A percentile compares a stretch with the other conserved stretches of the same genome.
phyloP scores from a whole-genome alignment of 2,797 vertebrate genomes.

The Kryptolebias ocellatus region DNA sequence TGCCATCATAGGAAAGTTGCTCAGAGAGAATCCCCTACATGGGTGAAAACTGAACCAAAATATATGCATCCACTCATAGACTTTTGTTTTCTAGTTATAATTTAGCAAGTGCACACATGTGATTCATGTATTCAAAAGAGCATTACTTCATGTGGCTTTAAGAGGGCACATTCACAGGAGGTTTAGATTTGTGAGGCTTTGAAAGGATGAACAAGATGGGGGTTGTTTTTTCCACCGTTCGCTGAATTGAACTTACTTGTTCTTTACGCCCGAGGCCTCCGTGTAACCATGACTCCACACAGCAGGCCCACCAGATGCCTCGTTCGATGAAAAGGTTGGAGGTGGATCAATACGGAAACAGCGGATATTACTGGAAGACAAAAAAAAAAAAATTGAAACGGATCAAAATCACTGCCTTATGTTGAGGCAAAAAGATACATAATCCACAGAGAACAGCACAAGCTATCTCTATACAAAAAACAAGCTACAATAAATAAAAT shows the following conservation, averaged over 20 bases:
- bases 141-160: conserved; percentile 10
- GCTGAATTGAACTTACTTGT: conserved; percentile 87
- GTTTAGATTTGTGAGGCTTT: conserved; percentile 36
- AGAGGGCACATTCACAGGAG: conserved; percentile 24
- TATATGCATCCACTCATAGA: not conserved
- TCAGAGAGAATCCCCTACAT: not conserved
- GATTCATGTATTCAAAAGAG: conserved; percentile 31
- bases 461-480: not conserved
- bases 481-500: not conserved
- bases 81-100: not conserved
- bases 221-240: conserved; percentile 22
- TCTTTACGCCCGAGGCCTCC: conserved; percentile 94
- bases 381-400: conserved; percentile 15
- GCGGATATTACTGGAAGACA: conserved; percentile 90
- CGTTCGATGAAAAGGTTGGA: conserved; percentile 84
- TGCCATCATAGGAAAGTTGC: not conserved
- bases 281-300: conserved; percentile 98
- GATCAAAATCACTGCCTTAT: conserved; percentile 20
- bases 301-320: conserved; percentile 89
- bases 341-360: conserved; percentile 97
- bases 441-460: not conserved
- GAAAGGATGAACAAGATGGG: conserved; percentile 8
- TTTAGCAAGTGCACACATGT: not conserved
- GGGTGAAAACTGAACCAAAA: not conserved
- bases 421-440: not conserved